These are phyloP conservation scores for Caenorhabditis briggsae DNA, from an alignment of 1,140 invertebrate genomes.

Conservation along the genomic window DNA sequence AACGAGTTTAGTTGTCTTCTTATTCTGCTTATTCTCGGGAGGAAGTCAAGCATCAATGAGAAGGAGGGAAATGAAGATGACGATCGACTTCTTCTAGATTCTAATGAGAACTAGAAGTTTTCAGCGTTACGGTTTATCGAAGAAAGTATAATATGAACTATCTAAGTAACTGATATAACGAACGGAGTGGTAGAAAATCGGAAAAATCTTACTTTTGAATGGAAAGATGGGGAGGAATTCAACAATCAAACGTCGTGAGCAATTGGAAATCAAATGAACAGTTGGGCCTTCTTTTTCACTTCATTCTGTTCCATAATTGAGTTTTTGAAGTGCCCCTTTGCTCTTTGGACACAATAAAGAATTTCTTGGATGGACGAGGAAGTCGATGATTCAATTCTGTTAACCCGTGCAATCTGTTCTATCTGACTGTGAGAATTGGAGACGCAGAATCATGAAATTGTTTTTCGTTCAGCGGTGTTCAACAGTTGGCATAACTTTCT, in stretches of 20 bases:
- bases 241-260: too few species aligned
- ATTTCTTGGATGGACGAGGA: neutral
- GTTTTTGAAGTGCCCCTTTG: conserved; percentile 30
- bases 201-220: too few species aligned
- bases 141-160: too few species aligned
- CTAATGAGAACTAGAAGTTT: neutral
- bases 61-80: neutral
- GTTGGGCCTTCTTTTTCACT: neutral
- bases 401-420: conserved; percentile 26
- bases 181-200: too few species aligned
- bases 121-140: neutral
- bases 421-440: neutral
- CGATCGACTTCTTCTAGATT: neutral
- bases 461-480: neutral
- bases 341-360: conserved; percentile 28
- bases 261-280: neutral
- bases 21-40: neutral
- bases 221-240: neutral
- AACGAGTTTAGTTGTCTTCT: conserved; percentile 7
- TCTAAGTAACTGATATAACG: too few species aligned
- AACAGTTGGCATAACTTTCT: neutral
- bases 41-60: conserved; percentile 31
- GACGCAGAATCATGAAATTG: neutral
- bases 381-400: neutral
- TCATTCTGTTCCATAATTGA: conserved; percentile 34